phyloP scores from a whole-genome alignment of 2,888 invertebrate genomes.

The Oligia strigilis region DNA sequence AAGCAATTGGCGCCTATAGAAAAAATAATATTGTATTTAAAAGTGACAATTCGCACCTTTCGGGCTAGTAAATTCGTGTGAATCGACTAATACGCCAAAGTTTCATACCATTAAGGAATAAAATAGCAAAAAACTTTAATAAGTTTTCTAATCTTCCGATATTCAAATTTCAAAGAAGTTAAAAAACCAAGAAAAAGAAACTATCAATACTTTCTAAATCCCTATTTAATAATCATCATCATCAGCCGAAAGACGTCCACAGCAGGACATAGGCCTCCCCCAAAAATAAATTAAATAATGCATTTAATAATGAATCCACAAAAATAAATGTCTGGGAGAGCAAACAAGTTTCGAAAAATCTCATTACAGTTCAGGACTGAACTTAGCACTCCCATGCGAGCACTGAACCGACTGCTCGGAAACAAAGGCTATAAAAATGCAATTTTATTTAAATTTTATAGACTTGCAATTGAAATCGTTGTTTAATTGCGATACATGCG shows the following conservation, averaged over 20 bases:
- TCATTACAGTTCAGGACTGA: conserved; percentile 63
- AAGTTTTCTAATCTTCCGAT: neutral
- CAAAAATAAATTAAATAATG: too few relatives aligned
- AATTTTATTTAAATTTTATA: conserved; percentile 65
- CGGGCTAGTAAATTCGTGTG: neutral
- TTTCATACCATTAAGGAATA: neutral
- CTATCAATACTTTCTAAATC: conserved; percentile 15
- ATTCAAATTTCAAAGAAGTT: conserved; percentile 31
- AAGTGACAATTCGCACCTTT: neutral
- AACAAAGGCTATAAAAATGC: conserved; percentile 64
- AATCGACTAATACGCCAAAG: neutral
- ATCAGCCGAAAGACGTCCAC: too few relatives aligned
- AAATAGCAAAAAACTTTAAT: neutral
- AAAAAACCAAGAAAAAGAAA: too few relatives aligned
- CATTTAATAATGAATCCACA: conserved; percentile 50
- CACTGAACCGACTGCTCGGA: conserved; percentile 59
- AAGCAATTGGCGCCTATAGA: neutral
- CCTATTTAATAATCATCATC: conserved; percentile 30
- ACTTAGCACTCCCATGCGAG: conserved; percentile 69
- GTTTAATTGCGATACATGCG: conserved; percentile 61
- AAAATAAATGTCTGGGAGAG: conserved; percentile 50
- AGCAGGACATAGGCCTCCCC: too few relatives aligned
- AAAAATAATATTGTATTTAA: neutral
- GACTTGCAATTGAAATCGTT: conserved; percentile 62
- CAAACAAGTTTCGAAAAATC: conserved; percentile 68